phyloP scores from a whole-genome alignment of 1,140 invertebrate genomes.

The Hylaeus volcanicus region DNA sequence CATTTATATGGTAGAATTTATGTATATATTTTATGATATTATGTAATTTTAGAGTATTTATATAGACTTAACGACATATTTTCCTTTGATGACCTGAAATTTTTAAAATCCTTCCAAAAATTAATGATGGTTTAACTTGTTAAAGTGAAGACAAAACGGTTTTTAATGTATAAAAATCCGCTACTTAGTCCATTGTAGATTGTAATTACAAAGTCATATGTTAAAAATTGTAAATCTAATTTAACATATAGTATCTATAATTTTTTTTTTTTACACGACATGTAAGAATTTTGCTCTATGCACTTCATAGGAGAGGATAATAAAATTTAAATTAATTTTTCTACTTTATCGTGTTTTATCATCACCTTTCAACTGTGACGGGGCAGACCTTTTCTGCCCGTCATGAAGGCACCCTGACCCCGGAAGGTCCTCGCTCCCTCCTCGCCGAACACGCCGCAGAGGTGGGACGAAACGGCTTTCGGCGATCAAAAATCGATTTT shows the following conservation, averaged over 20 bases:
- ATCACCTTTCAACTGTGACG: background rate
- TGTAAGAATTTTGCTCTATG: slow-evolving; percentile 22
- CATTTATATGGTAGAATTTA: slow-evolving; percentile 31
- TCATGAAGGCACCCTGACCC: too few relatives aligned
- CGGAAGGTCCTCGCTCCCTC: too few relatives aligned
- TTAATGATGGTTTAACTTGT: background rate
- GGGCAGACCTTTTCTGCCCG: too few relatives aligned
- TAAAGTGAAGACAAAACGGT: background rate
- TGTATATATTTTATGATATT: slow-evolving; percentile 22
- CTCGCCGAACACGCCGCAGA: too few relatives aligned
- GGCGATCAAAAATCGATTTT: too few relatives aligned
- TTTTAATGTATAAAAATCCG: slow-evolving; percentile 35
- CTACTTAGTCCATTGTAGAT: slow-evolving; percentile 3
- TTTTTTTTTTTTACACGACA: slow-evolving; percentile 49
- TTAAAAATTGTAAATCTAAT: slow-evolving; percentile 19
- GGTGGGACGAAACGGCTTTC: too few relatives aligned
- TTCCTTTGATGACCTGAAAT: background rate
- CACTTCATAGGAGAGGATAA: slow-evolving; percentile 38
- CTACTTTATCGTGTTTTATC: slow-evolving; percentile 1
- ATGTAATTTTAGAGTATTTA: slow-evolving; percentile 1
- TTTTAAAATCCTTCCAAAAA: slow-evolving; percentile 10
- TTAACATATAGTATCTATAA: slow-evolving; percentile 17
- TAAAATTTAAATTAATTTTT: slow-evolving; percentile 55
- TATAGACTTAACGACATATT: background rate
- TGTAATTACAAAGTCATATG: background rate